These are phyloP conservation scores for Lasioglossum figueresi DNA, from an alignment of 2,888 invertebrate genomes.

Conservation along the genomic window DNA sequence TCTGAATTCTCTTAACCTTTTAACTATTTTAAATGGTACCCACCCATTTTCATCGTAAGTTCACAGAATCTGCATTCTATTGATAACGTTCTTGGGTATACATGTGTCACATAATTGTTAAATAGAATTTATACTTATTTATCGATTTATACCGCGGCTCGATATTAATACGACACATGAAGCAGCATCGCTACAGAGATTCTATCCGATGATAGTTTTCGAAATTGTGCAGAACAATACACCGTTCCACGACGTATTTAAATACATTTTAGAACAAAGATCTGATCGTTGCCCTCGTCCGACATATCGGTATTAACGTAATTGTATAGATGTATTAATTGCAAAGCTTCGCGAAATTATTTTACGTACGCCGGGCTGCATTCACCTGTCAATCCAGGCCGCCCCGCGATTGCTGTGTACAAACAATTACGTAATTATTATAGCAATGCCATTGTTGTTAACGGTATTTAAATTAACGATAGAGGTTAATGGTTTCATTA, in stretches of 20 bases:
- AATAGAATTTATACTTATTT: background rate
- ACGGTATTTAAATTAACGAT: constrained; percentile 21
- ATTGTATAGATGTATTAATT: constrained; percentile 14
- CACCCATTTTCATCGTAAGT: background rate
- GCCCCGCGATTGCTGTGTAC: background rate
- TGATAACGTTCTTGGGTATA: background rate
- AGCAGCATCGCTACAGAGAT: background rate
- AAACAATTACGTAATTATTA: constrained; percentile 37
- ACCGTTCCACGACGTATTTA: background rate
- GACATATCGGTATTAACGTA: background rate
- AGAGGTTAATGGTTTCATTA: constrained; percentile 21
- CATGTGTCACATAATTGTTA: background rate
- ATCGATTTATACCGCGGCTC: background rate
- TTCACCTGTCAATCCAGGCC: constrained; percentile 4
- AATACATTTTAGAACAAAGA: constrained; percentile 6
- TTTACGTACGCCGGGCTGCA: background rate
- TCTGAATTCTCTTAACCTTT: background rate
- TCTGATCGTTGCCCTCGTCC: background rate
- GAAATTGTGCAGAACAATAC: background rate
- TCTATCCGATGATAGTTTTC: background rate
- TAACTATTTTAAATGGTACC: background rate
- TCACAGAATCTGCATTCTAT: background rate
- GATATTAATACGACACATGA: background rate
- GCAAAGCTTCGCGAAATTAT: constrained; percentile 20
- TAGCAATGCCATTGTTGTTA: constrained; percentile 22